Evolutionary conservation across 2,113 vertebrate genomes (phyloP).

Genomic region (Misgurnus anguillicaudatus): DNA sequence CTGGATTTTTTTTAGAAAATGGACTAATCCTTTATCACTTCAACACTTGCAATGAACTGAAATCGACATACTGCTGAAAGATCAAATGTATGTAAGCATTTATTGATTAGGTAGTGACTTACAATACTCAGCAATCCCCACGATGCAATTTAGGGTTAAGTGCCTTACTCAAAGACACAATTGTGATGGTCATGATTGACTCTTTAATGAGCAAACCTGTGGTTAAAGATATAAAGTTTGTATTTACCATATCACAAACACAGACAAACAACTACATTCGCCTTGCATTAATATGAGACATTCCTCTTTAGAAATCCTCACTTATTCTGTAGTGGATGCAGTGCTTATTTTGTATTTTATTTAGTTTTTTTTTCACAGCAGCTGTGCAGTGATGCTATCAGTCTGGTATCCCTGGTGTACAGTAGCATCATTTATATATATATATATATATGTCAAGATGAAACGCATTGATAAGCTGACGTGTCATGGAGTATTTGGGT

Average conservation of each 20-base stretch:
- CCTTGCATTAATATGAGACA: too few species aligned
- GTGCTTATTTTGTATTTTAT: background rate
- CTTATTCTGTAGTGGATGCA: background rate
- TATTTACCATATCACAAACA: background rate
- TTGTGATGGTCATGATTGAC: conserved; percentile 7
- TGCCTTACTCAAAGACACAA: background rate
- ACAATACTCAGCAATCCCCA: background rate
- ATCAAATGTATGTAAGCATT: background rate
- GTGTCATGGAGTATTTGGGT: background rate
- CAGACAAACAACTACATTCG: too few species aligned
- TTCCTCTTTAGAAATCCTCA: background rate
- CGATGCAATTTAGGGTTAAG: conserved; percentile 11
- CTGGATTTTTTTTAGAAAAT: too few species aligned
- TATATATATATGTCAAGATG: background rate
- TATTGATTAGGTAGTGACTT: background rate
- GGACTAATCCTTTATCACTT: too few species aligned
- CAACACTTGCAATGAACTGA: background rate
- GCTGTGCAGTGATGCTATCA: background rate
- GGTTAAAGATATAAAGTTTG: too few species aligned
- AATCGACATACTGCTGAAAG: background rate
- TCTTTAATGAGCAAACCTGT: background rate
- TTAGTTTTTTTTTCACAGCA: background rate
- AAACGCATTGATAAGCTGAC: background rate
- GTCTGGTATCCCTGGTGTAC: background rate
- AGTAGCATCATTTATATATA: background rate